Evolutionary conservation across 2,888 invertebrate species (phyloP).

Genomic region (Zygaena filipendulae): DNA sequence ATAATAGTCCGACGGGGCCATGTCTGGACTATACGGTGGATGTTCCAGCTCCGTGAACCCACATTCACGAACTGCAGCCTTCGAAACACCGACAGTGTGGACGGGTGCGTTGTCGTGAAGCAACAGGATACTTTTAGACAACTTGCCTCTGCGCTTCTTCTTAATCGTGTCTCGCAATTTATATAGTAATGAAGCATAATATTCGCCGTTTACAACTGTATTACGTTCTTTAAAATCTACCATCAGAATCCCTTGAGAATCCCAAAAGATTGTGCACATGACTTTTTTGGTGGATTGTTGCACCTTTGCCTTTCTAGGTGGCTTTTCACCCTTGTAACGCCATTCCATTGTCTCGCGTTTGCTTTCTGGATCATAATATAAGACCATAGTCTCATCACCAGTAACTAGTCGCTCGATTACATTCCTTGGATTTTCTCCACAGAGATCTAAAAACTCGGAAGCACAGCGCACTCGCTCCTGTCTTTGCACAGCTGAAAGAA

Average conservation of each 20-base stretch:
- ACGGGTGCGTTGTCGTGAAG: constrained; percentile 7
- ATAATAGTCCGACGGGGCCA: too few relatives aligned
- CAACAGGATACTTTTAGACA: background rate
- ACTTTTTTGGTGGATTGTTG: background rate
- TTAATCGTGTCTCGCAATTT: background rate
- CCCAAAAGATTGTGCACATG: background rate
- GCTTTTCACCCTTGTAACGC: background rate
- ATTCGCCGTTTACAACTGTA: background rate
- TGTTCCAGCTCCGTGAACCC: too few relatives aligned
- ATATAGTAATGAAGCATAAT: background rate
- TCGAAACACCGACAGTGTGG: constrained; percentile 3
- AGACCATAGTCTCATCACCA: background rate
- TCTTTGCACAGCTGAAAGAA: background rate
- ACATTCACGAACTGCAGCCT: constrained; percentile 2
- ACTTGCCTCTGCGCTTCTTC: background rate
- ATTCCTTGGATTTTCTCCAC: background rate
- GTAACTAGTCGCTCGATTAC: background rate
- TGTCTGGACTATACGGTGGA: background rate
- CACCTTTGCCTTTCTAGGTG: constrained; percentile 1
- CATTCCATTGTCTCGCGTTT: constrained; percentile 1
- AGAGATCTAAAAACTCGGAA: background rate
- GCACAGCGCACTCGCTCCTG: background rate
- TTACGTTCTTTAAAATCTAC: background rate
- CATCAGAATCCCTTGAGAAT: background rate
- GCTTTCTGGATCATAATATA: constrained; percentile 1